Evolutionary conservation across 2,888 invertebrate genomes (phyloP), one percentile per base, ranked within the genome.

Genomic region (Papilio elwesi): DNA sequence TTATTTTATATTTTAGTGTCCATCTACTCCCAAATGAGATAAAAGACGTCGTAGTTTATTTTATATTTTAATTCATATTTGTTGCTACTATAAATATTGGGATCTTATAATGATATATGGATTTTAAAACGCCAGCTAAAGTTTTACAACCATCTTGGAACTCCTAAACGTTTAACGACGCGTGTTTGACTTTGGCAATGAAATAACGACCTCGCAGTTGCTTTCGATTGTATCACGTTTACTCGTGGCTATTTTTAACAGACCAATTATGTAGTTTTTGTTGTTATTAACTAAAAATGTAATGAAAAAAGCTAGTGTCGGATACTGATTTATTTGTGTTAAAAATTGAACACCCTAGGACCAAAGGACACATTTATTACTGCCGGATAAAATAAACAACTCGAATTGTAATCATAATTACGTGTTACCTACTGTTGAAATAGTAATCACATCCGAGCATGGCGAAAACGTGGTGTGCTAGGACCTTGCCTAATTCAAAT

Each of bases 101-200:
- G 55, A 55, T 55, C 16, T 12, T 38, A 59, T 0, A 38, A 59
- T 26, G 26, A 26, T 26, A 1, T 26, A 26, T 26, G 26, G 68
- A 48, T 49, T 12, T n/a, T 68, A 11, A 47, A 64, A 59, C 38
- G 10, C 12, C 38, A 10, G 13, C 16, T 13, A 49, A 64, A 6
- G 26, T 52, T 69, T 62, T 16, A 70, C 10, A 70, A 63, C 63
- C 47, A 55, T 47, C 47, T 36, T 4, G 47, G n/a, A 47, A 16
- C 51, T 55, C 49, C 51, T 59, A 63, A 68, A 48, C 26, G 53
- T 68, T 72, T 72, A 68, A 68, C 43, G 71, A 62, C 47, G 49
- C 48, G 3, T 63, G 68, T 66, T 57, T 71, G 65, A 71, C 71
- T 59, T 66, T 71, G 71, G 8, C 71, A 65, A 49, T 71, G 71